Evolutionary conservation across 2,888 invertebrate genomes (phyloP).

Genomic region (Apoda limacodes): DNA sequence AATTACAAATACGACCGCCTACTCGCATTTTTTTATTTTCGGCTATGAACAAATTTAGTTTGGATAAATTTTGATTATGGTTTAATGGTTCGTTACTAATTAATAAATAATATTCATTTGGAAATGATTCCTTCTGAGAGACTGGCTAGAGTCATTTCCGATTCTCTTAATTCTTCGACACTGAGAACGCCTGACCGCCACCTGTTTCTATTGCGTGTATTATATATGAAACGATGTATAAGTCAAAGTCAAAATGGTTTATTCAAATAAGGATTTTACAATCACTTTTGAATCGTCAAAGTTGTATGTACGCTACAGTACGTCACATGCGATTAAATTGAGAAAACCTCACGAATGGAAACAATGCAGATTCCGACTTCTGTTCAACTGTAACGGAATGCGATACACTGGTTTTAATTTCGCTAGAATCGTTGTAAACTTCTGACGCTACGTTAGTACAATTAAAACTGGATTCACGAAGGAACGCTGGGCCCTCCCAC

Average conservation of each 20-base stretch:
- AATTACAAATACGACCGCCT: constrained; percentile 6
- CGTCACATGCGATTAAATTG: constrained; percentile 5
- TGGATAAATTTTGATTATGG: constrained; percentile 8
- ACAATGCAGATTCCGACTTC: no score
- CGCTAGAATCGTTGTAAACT: no score
- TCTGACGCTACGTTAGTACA: no score
- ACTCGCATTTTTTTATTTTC: constrained; percentile 3
- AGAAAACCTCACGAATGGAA: constrained; percentile 4
- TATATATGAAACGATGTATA: constrained; percentile 4
- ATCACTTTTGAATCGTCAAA: no score
- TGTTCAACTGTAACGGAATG: constrained; percentile 1
- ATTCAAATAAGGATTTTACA: no score
- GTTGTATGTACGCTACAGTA: constrained; percentile 1
- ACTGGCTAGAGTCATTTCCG: no score
- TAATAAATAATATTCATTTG: constrained; percentile 4
- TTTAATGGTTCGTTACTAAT: constrained; percentile 1
- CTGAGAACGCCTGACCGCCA: no score
- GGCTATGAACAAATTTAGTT: constrained; percentile 5
- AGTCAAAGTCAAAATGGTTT: no score
- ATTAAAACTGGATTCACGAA: constrained; percentile 2
- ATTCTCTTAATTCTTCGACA: no score
- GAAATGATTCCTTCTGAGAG: no score
- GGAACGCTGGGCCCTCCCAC: constrained; percentile 10
- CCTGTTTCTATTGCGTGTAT: constrained; percentile 1
- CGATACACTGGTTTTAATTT: no score